Evolutionary conservation across 2,113 vertebrate species (phyloP).

Genomic region (Prunella himalayana): DNA sequence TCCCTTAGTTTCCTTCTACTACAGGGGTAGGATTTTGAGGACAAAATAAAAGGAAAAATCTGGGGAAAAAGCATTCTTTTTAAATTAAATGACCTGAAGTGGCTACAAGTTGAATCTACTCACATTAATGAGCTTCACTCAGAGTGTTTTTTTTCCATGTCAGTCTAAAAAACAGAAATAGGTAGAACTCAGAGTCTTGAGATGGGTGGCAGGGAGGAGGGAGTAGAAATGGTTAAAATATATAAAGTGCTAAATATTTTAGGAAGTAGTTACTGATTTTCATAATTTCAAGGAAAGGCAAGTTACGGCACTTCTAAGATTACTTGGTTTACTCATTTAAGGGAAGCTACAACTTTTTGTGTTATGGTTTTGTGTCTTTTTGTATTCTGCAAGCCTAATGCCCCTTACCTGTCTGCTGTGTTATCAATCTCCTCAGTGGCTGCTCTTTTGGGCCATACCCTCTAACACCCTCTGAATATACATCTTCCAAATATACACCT

Average conservation of each 20-base stretch:
- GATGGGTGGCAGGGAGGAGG: accelerated
- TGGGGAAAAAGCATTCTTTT: neutral
- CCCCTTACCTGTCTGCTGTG: neutral
- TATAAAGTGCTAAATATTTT: neutral
- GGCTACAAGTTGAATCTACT: neutral
- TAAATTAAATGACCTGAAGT: neutral
- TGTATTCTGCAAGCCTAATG: neutral
- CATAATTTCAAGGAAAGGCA: neutral
- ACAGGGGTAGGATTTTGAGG: neutral
- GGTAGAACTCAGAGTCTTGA: neutral
- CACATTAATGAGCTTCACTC: neutral
- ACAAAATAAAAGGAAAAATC: neutral
- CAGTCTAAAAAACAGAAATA: neutral
- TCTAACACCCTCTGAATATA: neutral
- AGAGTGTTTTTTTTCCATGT: neutral
- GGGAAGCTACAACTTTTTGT: neutral
- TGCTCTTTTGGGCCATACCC: neutral
- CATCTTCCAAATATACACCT: neutral
- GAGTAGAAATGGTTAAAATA: neutral
- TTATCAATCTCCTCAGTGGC: neutral
- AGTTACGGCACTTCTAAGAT: neutral
- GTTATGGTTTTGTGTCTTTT: neutral
- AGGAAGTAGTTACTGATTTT: neutral
- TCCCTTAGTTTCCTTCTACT: neutral
- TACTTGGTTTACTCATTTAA: neutral